Percentiles rank a stretch among this genome's conserved stretches.
Conservation (phyloP, 2,113 vertebrate genomes). For the Semnornis frantzii region DNA sequence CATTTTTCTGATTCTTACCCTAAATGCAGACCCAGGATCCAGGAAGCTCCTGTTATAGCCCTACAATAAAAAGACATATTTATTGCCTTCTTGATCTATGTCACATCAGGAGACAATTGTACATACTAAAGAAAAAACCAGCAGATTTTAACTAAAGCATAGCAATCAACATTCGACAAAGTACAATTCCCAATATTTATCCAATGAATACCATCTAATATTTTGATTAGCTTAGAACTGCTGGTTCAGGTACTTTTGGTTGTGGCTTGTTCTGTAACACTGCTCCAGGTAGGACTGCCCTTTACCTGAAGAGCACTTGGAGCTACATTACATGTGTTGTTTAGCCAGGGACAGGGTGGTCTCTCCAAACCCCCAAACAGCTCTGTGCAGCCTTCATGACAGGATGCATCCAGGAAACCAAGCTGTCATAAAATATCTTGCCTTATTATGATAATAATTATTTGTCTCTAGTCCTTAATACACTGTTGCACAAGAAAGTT, state of each 20-base stretch:
- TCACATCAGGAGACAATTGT: background rate
- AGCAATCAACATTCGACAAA: background rate
- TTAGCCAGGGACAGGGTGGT: background rate
- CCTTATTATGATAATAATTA: constrained; percentile 11
- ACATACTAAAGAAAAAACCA: background rate
- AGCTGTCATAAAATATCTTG: constrained; percentile 1
- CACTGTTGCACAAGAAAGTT: constrained; percentile 60
- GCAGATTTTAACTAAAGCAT: background rate
- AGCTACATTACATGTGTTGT: background rate
- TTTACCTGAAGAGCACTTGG: background rate
- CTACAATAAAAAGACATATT: background rate
- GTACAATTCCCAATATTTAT: background rate
- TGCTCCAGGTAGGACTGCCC: background rate
- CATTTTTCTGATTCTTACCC: background rate
- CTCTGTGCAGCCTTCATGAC: background rate
- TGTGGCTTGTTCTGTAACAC: background rate
- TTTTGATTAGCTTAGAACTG: background rate
- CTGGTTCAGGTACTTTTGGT: background rate
- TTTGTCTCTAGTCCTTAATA: constrained; percentile 35
- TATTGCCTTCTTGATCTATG: background rate
- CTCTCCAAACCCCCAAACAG: background rate
- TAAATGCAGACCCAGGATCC: background rate
- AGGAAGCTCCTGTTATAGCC: background rate
- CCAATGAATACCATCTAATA: background rate
- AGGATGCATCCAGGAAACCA: constrained; percentile 24